Conservation (phyloP, 2,888 invertebrate species). For the Drosophila imparisetae region DNA sequence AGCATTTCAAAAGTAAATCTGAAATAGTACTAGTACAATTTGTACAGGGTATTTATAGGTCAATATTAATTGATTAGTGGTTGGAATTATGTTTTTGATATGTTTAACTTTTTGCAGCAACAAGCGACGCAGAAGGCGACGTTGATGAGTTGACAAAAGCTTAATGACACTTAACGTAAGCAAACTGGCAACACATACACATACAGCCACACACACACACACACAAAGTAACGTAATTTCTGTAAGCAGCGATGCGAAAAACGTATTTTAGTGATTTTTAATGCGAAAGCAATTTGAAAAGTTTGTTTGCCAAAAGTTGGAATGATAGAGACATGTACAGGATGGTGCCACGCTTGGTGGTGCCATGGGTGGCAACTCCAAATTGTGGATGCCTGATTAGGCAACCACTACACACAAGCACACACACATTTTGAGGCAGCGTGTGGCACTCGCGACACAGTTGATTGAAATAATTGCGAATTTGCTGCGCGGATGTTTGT, state of each 20-base stretch:
- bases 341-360: slow-evolving; percentile 3
- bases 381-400: slow-evolving; percentile 53
- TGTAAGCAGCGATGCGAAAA: slow-evolving; percentile 62
- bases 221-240: slow-evolving; percentile 35
- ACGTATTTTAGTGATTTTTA: slow-evolving; percentile 79
- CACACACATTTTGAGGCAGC: slow-evolving; percentile 38
- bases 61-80: not conserved
- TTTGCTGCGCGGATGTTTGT: not conserved
- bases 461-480: slow-evolving; percentile 64
- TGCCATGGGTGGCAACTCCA: slow-evolving; percentile 12
- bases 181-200: slow-evolving; percentile 36
- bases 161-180: slow-evolving; percentile 66
- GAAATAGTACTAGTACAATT: not conserved
- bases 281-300: slow-evolving; percentile 78
- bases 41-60: slow-evolving; percentile 10
- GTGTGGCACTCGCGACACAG: slow-evolving; percentile 43
- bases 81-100: slow-evolving; percentile 59
- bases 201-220: slow-evolving; percentile 1
- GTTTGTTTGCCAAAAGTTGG: slow-evolving; percentile 67
- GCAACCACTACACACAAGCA: slow-evolving; percentile 17
- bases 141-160: slow-evolving; percentile 69
- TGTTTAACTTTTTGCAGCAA: slow-evolving; percentile 49
- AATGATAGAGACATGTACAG: slow-evolving; percentile 51
- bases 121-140: slow-evolving; percentile 27
- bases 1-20: not conserved